Percentiles rank a stretch among this genome's conserved stretches.
Conservation (phyloP, 2,797 vertebrate genomes). For the Halcyon smyrnensis region DNA sequence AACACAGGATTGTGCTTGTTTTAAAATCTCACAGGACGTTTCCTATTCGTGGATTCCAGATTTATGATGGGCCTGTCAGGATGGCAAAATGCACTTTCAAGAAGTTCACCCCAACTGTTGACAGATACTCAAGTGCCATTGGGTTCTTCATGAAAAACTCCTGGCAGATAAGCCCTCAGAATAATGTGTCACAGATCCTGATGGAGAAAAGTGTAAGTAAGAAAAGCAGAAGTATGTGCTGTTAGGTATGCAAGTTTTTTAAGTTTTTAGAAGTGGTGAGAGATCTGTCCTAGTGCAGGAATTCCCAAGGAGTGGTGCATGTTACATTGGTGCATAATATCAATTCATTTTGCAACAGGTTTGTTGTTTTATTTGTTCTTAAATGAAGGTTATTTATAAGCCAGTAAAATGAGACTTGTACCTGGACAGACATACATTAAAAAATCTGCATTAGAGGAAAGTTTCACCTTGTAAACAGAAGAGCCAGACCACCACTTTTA, state of each 20-base stretch:
- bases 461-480: not conserved
- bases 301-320: not conserved
- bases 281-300: not conserved
- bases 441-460: not conserved
- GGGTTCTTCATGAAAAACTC: slow-evolving; percentile 66
- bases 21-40: slow-evolving; percentile 42
- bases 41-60: slow-evolving; percentile 71
- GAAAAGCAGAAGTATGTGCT: not conserved
- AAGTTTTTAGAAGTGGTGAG: not conserved
- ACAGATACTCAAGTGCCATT: slow-evolving; percentile 64
- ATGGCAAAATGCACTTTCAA: slow-evolving; percentile 66
- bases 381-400: not conserved
- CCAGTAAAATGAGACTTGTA: not conserved
- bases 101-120: slow-evolving; percentile 51
- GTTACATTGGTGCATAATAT: not conserved
- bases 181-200: slow-evolving; percentile 50
- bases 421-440: not conserved
- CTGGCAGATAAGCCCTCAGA: slow-evolving; percentile 74
- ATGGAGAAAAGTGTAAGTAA: slow-evolving; percentile 71
- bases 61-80: slow-evolving; percentile 65
- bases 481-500: not conserved
- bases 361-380: not conserved
- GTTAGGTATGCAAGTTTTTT: not conserved
- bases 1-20: not conserved
- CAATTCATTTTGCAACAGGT: fast-evolving